Base-by-base conservation (phyloP, 2,888 invertebrate species). In the Parnassius glacialis region DNA sequence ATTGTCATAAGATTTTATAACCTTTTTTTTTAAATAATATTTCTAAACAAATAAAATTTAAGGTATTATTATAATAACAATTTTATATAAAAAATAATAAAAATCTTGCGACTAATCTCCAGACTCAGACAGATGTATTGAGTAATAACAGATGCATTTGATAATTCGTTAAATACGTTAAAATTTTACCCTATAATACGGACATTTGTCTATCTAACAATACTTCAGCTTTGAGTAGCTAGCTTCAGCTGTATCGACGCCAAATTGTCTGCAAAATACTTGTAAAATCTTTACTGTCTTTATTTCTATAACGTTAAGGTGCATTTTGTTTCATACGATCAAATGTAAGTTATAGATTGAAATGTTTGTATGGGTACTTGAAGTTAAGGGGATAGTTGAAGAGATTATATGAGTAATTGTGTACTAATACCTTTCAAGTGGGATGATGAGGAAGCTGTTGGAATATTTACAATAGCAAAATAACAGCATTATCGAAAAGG, bases 391-490 rank as follows among this genome's bases (percentile, higher is more conserved):
- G 84, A 84, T 84, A 81, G 80, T 76, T 80, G 72, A 68, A 68
- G 78, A 80, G 86, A 87, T 87, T 86, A 85, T 81, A 78, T 80
- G 82, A 73, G 85, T 87, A 85, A 87, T 86, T 87, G 85, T 85
- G 74, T 80, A 80, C 77, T 83, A 85, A 89, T 88, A 78, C 77
- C 70, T 74, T 80, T 81, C 73, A 72, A 84, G 83, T 83, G 74
- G 75, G 69, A 70, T 70, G 68, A 12, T 9, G 48, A 62, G 62
- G 72, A 75, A 70, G 72, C 70, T 69, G 68, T 70, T 69, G 64
- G 60, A 58, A 50, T 45, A 41, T 61, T 60, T 61, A 47, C 45
- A 42, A 57, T n/a, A 57, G 47, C 20, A 47, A 34, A 47, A 10
- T 56, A 56, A 47, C 44, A 51, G 25, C 10, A 11, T 51, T 25